Base-by-base conservation (phyloP, 2,888 invertebrate species). In the Agriopis aurantiaria region DNA sequence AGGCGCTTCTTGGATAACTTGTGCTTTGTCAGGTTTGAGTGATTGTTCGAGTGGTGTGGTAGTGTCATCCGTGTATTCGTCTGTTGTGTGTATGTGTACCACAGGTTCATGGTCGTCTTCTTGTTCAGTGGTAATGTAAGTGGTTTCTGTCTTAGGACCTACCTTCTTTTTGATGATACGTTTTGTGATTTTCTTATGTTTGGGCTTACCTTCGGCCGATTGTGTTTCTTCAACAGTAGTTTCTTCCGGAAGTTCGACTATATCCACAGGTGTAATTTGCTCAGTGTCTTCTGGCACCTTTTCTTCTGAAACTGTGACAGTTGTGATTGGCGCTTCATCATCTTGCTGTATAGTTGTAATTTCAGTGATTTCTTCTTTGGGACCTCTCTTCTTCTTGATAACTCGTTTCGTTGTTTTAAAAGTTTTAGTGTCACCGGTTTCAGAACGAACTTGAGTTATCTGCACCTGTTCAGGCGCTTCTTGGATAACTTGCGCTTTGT, bases 401-500 rank as follows among this genome's bases (percentile, higher is more conserved):
- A 63, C 55, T 0, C 76, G 74, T 55, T 72, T 78, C 0, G 69
- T 72, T 0, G 73, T 78, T 49, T 76, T 76, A 8, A 76, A 60
- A 0, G 69, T 73, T 9, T 73, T 70, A 2, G 75, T 65, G 14
- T 80, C 78, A 53, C 84, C 90, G 61, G 76, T 81, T 46, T 83
- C 83, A 9, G 49, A 66, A 23, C 64, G 66, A 0, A 86, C 81
- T 71, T 77, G 85, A 0, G 82, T 81, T 3, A 89, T 82, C 73
- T 90, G 86, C 1, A 92, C 87, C 73, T 89, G 82, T 78, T 91
- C 89, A 43, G 93, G 91, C 87, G 77, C 23, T 62, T 81, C 82
- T 53, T 81, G 78, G 14, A 79, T n/a, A 0, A 78, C 41, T 8
- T 73, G 53, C 0, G 81, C 80, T 0, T 60, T 72, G 5, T 72